Evolutionary conservation across 1,140 invertebrate species (phyloP).

Genomic region (Batillaria attramentaria): DNA sequence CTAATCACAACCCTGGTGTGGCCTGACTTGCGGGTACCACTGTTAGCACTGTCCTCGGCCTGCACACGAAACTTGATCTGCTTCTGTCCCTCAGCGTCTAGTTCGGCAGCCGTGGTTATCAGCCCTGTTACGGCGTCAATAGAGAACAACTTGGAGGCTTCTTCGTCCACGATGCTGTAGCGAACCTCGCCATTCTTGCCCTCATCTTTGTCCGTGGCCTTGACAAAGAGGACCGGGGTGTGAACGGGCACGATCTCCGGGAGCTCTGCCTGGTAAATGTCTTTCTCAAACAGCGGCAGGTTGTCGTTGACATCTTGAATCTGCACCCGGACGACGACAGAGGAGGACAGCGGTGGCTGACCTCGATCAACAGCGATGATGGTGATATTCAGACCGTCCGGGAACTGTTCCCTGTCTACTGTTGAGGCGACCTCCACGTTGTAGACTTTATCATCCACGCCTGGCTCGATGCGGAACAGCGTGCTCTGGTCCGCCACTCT

Average conservation of each 20-base stretch:
- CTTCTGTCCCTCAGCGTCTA: slow-evolving; percentile 62
- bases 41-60: slow-evolving; percentile 80
- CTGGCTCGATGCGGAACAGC: slow-evolving; percentile 75
- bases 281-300: slow-evolving; percentile 88
- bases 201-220: slow-evolving; percentile 76
- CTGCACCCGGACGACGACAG: slow-evolving; percentile 70
- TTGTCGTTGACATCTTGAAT: slow-evolving; percentile 89
- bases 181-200: slow-evolving; percentile 84
- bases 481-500: slow-evolving; percentile 87
- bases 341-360: slow-evolving; percentile 76
- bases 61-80: slow-evolving; percentile 56
- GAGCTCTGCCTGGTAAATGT: slow-evolving; percentile 90
- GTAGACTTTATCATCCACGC: slow-evolving; percentile 74
- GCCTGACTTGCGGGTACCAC: slow-evolving; percentile 84
- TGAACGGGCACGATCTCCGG: slow-evolving; percentile 90
- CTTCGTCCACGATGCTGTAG: slow-evolving; percentile 80
- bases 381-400: slow-evolving; percentile 80
- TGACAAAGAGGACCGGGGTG: slow-evolving; percentile 80
- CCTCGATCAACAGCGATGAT: slow-evolving; percentile 88
- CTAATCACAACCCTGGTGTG: slow-evolving; percentile 64
- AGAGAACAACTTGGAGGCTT: slow-evolving; percentile 58
- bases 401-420: slow-evolving; percentile 80
- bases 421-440: slow-evolving; percentile 73
- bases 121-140: slow-evolving; percentile 82
- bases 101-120: slow-evolving; percentile 81